Base-by-base conservation (phyloP, 2,888 invertebrate genomes). In the Lycia hirtaria region DNA sequence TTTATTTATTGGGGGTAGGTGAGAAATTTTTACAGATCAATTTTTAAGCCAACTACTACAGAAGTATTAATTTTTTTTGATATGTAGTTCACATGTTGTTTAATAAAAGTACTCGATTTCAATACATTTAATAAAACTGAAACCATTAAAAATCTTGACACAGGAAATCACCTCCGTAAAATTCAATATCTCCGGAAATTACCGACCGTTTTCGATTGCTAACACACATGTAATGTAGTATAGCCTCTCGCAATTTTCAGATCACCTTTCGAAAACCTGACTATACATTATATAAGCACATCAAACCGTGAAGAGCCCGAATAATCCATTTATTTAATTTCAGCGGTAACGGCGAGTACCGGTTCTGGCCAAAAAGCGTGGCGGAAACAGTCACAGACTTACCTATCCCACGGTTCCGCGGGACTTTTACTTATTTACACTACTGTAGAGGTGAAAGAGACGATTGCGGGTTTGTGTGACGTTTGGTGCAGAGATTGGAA, bases 321-420 rank as follows among this genome's bases (percentile, higher is more conserved):
- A 64, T 64, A 63, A 56, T 60, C 54, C 10, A 62, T 51, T 53
- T 57, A 52, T 6, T 19, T n/a, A 20, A 40, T 40, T 40, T 40
- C 38, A 61, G 60, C 49, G 51, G 20, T 77, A 80, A 80, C 79
- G 78, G 78, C 62, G 45, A 65, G 64, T 73, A 75, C 76, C 78
- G 76, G 75, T 80, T 75, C 66, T 63, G 73, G 76, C 76, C 78
- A 72, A 80, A 80, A 81, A 78, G 72, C 76, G 72, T 76, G 69
- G 79, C 73, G 71, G 65, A 57, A 66, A 61, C 63, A 64, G 65
- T 67, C 56, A 68, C 66, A 57, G 38, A 35, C 43, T 54, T 61
- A 45, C 64, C 67, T 66, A 65, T 71, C 71, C 67, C 71, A 69
- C 68, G 67, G 64, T 58, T 20, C 51, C 3, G 49, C 52, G 50